These are phyloP conservation scores for Cassiopea xamachana DNA, from an alignment of 30 jellyfish, hydroid and myxozoan species.

Conservation along the genomic window DNA sequence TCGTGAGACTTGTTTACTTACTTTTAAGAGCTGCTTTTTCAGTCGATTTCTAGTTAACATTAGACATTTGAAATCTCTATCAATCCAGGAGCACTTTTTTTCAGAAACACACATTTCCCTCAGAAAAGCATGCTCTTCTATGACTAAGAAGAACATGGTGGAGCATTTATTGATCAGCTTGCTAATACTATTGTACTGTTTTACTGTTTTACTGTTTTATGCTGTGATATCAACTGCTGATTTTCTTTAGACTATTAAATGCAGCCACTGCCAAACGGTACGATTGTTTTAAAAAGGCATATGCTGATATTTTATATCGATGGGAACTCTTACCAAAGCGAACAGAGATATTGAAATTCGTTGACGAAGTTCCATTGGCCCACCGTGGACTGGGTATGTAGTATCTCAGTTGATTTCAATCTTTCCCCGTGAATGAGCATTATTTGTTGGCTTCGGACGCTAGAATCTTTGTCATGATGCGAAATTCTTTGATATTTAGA, in stretches of 20 bases:
- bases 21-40: not conserved
- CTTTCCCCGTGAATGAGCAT: too few species aligned
- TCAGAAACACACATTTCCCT: not conserved
- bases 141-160: not conserved
- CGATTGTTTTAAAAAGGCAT: conserved; percentile 83
- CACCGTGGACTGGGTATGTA: conserved; percentile 86
- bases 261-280: conserved; percentile 56
- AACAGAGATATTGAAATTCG: conserved; percentile 85
- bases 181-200: too few species aligned
- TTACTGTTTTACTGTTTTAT: too few species aligned
- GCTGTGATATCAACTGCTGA: not conserved
- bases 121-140: not conserved
- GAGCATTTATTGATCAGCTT: too few species aligned
- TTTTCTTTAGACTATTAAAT: conserved; percentile 67
- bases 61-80: not conserved
- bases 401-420: not conserved
- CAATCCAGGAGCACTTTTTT: not conserved
- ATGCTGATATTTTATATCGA: conserved; percentile 91
- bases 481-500: too few species aligned
- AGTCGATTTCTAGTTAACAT: not conserved
- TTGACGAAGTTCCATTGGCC: conserved; percentile 69
- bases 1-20: not conserved
- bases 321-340: conserved; percentile 85
- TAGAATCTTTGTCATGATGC: too few species aligned
- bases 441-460: too few species aligned